Evolutionary conservation across 1,140 invertebrate genomes (phyloP).

Genomic region (Globodera ellingtonae): DNA sequence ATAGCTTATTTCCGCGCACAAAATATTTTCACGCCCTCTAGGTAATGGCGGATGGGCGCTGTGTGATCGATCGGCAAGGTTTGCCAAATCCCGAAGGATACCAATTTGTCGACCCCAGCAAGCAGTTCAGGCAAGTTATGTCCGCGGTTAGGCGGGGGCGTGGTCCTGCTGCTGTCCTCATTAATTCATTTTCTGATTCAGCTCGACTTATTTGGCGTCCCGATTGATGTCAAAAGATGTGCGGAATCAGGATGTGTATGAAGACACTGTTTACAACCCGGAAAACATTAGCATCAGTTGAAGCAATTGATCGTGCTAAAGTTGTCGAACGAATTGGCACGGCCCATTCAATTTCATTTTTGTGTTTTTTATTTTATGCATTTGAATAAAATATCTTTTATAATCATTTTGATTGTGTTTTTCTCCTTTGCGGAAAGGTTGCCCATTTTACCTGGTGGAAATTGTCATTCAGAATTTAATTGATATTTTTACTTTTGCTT

Average conservation of each 20-base stretch:
- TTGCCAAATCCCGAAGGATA: constrained; percentile 32
- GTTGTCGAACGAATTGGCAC: too few species aligned
- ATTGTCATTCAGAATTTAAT: too few species aligned
- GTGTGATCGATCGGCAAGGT: constrained; percentile 45
- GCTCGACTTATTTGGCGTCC: constrained; percentile 37
- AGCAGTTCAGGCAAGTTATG: constrained; percentile 43
- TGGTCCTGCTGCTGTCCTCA: not conserved
- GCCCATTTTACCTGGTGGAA: too few species aligned
- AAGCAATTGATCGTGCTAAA: not conserved
- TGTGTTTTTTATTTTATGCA: too few species aligned
- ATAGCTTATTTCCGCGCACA: too few species aligned
- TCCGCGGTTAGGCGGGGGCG: too few species aligned
- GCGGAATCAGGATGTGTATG: constrained; percentile 55
- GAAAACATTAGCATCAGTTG: constrained; percentile 49
- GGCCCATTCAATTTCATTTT: too few species aligned
- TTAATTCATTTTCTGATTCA: not conserved
- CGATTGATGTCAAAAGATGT: constrained; percentile 41
- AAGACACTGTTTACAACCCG: constrained; percentile 61
- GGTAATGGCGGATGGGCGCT: constrained; percentile 50
- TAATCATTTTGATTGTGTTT: too few species aligned
- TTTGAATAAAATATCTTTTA: too few species aligned
- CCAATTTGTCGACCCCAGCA: constrained; percentile 48
- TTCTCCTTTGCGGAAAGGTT: too few species aligned
- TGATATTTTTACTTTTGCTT: too few species aligned
- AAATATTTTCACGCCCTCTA: not conserved